Evolutionary conservation across 2,888 invertebrate species (phyloP).

Genomic region (Andrena trimmerana): DNA sequence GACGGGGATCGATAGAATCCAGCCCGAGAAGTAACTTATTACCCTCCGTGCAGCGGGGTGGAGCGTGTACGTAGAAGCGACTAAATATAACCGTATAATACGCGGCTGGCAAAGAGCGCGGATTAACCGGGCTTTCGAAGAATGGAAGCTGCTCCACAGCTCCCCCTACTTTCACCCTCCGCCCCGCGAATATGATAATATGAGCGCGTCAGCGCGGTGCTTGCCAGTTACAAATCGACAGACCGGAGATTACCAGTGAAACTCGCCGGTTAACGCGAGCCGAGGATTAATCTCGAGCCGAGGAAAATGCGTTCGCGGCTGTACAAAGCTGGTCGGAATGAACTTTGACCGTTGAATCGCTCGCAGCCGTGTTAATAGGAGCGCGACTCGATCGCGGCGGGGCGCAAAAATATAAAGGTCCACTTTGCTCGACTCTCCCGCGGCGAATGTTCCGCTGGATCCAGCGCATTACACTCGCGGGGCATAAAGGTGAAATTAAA

Average conservation of each 20-base stretch:
- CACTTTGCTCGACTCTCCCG: not conserved
- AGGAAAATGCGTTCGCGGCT: not conserved
- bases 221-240: slow-evolving; percentile 26
- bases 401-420: not conserved
- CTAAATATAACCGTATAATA: slow-evolving; percentile 39
- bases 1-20: slow-evolving; percentile 46
- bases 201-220: not conserved
- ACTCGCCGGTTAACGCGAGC: slow-evolving; percentile 27
- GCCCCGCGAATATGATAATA: slow-evolving; percentile 14
- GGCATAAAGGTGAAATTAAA: slow-evolving; percentile 15
- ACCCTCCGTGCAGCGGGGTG: slow-evolving; percentile 1
- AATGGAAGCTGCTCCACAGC: slow-evolving; percentile 20
- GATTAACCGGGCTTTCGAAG: slow-evolving; percentile 54
- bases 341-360: not conserved
- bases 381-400: not conserved
- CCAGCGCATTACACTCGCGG: not conserved
- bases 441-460: not conserved
- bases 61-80: not conserved
- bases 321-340: not conserved
- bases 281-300: not conserved
- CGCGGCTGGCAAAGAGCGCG: slow-evolving; percentile 46
- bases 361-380: slow-evolving; percentile 11
- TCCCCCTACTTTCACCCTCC: slow-evolving; percentile 23
- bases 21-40: slow-evolving; percentile 53
- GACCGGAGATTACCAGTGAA: slow-evolving; percentile 21